Evolutionary conservation across 2,888 invertebrate species (phyloP), one percentile per base, ranked within the genome.

Genomic region (Brachylomia viminalis): DNA sequence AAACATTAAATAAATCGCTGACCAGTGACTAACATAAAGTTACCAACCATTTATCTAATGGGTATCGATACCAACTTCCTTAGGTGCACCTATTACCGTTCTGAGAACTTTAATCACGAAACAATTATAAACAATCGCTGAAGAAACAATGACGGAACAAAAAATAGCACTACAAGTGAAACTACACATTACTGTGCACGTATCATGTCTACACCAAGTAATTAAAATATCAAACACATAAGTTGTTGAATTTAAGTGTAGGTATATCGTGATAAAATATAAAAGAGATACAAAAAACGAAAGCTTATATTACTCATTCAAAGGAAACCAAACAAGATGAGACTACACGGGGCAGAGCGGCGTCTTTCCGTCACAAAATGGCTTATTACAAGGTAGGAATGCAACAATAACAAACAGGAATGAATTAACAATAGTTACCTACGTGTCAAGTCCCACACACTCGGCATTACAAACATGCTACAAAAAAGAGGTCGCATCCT

Each of bases 391-490:
- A 87, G 49, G 75, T 86, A 89, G 92, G 92, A 92, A 93, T 93
- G 90, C 91, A 91, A 93, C 92, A 94, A 94, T 94, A 95, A 95
- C 94, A 94, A 95, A 95, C 93, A 93, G 93, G 92, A 91, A 91
- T 92, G 93, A 92, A 93, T 93, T 93, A 94, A 96, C 95, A 96
- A 96, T 96, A 92, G 94, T 93, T 92, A 95, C 94, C 93, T 94
- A 95, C 96, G 96, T 96, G 96, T 96, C 95, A 95, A 95, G 95
- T 95, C 95, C 95, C 95, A 95, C 96, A 95, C 96, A 95, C 94
- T 95, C 94, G 95, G 95, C 92, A 95, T 96, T 95, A 96, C 95
- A 96, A 96, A 96, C 94, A 96, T 90, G 86, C 85, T 78, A 95
- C 94, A 96, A 96, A 95, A 95, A 96, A 95, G 90, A 92, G 94